Conservation (phyloP, 1,140 invertebrate genomes). For the Brachionus rotundiformis region DNA sequence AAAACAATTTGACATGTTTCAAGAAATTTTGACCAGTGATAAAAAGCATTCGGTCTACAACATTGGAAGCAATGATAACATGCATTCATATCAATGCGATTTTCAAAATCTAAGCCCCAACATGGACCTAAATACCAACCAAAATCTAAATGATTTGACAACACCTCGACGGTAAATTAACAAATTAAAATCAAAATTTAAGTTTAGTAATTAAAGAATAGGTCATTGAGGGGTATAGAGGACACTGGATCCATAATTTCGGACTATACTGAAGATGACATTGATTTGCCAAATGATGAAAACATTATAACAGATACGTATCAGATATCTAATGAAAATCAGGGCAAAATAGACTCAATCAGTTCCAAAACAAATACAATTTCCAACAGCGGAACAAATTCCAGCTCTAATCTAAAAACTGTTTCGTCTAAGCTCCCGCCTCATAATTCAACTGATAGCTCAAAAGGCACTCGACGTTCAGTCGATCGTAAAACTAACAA, state of each 20-base stretch:
- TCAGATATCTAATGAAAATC: not conserved
- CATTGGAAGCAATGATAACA: not conserved
- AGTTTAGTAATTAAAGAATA: not conserved
- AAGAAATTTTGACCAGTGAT: constrained; percentile 29
- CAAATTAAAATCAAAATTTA: not conserved
- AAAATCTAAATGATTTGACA: not conserved
- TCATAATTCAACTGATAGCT: not conserved
- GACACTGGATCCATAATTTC: constrained; percentile 49
- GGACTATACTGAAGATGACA: constrained; percentile 47
- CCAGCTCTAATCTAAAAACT: not conserved
- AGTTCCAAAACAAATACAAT: not conserved
- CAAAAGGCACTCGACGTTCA: not conserved
- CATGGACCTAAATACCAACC: constrained; percentile 10
- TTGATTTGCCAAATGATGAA: constrained; percentile 43
- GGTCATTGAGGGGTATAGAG: constrained; percentile 41
- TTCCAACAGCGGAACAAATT: not conserved
- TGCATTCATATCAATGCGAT: not conserved
- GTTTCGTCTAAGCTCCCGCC: not conserved
- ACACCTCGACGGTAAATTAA: constrained; percentile 30
- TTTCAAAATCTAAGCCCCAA: not conserved
- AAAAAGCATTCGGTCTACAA: constrained; percentile 29
- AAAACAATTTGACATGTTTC: constrained; percentile 45
- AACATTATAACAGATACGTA: constrained; percentile 32
- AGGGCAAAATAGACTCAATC: not conserved
- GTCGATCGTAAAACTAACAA: not conserved